These are phyloP conservation scores for Syrrhaptes paradoxus DNA, from an alignment of 2,113 vertebrate genomes.

Conservation along the genomic window DNA sequence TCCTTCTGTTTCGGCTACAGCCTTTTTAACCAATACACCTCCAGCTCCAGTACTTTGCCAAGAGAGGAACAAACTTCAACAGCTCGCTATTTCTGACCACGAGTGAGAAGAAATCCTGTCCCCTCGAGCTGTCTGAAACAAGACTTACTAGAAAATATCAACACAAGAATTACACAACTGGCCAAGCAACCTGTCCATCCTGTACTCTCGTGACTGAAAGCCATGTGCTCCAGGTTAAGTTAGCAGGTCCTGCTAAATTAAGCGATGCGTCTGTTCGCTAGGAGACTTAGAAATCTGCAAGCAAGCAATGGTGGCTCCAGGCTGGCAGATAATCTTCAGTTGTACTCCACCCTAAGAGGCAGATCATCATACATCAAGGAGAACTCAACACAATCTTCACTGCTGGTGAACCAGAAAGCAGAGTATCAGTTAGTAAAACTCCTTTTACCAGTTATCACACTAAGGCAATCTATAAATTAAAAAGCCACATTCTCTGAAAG, in stretches of 20 bases:
- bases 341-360: not conserved
- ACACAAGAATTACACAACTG: not conserved
- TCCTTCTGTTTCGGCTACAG: not conserved
- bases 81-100: not conserved
- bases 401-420: constrained; percentile 1
- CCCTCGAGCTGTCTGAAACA: not conserved
- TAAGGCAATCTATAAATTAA: not conserved
- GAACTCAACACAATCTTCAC: not conserved
- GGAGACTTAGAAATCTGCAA: not conserved
- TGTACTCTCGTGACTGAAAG: not conserved
- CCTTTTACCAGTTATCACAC: not conserved
- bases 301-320: not conserved
- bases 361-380: not conserved
- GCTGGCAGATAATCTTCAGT: not conserved
- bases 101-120: not conserved
- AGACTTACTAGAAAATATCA: not conserved
- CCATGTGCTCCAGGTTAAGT: not conserved
- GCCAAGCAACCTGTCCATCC: not conserved
- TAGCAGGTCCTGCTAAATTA: not conserved
- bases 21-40: not conserved
- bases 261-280: not conserved
- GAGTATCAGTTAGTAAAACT: not conserved
- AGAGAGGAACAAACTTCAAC: not conserved
- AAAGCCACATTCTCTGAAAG: not conserved
- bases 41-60: not conserved